Evolutionary conservation across 2,888 invertebrate species (phyloP).

Genomic region (Cheilosia vulpina): DNA sequence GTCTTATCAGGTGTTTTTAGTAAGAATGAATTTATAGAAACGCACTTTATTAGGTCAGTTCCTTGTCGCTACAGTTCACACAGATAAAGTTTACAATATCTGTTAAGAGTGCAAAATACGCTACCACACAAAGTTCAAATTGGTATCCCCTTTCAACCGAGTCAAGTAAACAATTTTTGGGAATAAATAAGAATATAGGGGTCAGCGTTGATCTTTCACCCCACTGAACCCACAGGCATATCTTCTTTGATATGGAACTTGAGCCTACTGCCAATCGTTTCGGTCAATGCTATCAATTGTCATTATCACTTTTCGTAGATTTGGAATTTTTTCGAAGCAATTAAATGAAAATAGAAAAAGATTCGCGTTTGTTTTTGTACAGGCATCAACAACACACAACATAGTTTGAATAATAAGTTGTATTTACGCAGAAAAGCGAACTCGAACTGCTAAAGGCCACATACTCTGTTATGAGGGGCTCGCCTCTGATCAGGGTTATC

Average conservation of each 20-base stretch:
- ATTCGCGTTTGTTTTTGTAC: constrained; percentile 7
- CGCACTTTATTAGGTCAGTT: too few species aligned
- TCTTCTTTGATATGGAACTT: background rate
- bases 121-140: background rate
- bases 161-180: background rate
- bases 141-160: background rate
- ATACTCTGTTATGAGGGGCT: constrained; percentile 53
- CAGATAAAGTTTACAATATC: background rate
- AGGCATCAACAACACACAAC: background rate
- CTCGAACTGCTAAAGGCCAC: constrained; percentile 44
- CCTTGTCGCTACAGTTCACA: too few species aligned
- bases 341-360: constrained; percentile 34
- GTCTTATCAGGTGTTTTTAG: too few species aligned
- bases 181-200: background rate
- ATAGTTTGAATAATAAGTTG: constrained; percentile 30
- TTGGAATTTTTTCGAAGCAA: constrained; percentile 19
- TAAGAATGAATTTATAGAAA: too few species aligned
- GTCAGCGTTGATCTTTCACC: background rate
- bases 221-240: background rate
- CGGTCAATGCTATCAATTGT: constrained; percentile 32
- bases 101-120: background rate
- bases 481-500: constrained; percentile 64
- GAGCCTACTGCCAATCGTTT: constrained; percentile 34
- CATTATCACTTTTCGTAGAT: constrained; percentile 18
- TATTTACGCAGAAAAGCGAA: constrained; percentile 26